Evolutionary conservation across 2,888 invertebrate genomes (phyloP).

Genomic region (Tenthredo mesomela): DNA sequence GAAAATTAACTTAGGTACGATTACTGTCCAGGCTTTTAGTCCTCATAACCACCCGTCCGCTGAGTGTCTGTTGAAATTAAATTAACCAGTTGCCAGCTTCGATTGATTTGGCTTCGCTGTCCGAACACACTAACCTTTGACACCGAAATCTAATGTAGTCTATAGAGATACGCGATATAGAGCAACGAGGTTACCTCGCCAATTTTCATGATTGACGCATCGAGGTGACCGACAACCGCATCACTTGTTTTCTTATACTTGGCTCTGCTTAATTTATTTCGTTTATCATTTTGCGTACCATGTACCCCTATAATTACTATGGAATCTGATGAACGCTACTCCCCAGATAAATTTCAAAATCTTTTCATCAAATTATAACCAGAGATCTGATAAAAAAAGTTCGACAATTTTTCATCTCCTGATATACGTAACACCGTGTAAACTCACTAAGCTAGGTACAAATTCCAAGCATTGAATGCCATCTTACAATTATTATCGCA

Average conservation of each 20-base stretch:
- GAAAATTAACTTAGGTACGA: constrained; percentile 59
- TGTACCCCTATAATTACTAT: not conserved
- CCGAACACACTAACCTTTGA: constrained; percentile 54
- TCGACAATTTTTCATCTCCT: not conserved
- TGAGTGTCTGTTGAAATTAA: constrained; percentile 52
- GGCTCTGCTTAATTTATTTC: constrained; percentile 3
- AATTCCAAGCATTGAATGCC: not conserved
- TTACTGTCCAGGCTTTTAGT: constrained; percentile 26
- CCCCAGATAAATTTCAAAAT: not conserved
- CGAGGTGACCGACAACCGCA: constrained; percentile 39
- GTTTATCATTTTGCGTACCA: not conserved
- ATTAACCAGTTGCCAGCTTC: constrained; percentile 54
- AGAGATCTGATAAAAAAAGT: not conserved
- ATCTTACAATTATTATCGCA: not conserved
- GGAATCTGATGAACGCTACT: not conserved
- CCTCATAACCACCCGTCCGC: constrained; percentile 36
- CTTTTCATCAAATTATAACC: not conserved
- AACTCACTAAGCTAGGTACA: not conserved
- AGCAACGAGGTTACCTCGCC: constrained; percentile 38
- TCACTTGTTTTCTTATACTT: not conserved
- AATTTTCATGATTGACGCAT: constrained; percentile 48
- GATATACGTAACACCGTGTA: not conserved
- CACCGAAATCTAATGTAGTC: constrained; percentile 55
- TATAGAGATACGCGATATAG: constrained; percentile 45
- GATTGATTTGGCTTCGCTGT: constrained; percentile 53